Evolutionary conservation across 2,113 vertebrate genomes (phyloP).

Genomic region (Hypanus sabinus): DNA sequence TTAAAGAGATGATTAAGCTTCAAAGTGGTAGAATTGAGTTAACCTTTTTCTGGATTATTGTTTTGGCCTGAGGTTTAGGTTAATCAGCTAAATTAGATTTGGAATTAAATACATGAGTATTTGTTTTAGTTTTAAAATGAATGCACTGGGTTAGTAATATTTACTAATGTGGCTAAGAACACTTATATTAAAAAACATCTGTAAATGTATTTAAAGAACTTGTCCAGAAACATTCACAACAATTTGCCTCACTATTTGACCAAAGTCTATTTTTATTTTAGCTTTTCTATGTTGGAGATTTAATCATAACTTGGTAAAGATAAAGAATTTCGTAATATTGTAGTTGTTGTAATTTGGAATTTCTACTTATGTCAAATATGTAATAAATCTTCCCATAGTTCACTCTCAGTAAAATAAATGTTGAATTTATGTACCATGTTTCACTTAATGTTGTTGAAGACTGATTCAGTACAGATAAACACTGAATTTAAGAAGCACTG

Average conservation of each 20-base stretch:
- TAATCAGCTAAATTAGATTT: slow-evolving; percentile 24
- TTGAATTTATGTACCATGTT: not conserved
- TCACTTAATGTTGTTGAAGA: not conserved
- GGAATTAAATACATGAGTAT: not conserved
- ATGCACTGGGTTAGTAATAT: not conserved
- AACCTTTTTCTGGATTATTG: not conserved
- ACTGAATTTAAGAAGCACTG: not conserved
- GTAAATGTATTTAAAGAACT: not conserved
- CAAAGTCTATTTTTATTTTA: not conserved
- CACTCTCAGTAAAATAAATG: not conserved
- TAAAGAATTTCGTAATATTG: not conserved
- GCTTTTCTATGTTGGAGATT: not conserved
- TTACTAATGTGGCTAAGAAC: not conserved
- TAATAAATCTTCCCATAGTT: not conserved
- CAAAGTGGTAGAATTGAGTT: not conserved
- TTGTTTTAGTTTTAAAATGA: not conserved
- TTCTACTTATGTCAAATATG: not conserved
- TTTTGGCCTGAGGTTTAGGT: not conserved
- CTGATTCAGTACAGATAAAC: not conserved
- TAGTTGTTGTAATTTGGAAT: not conserved
- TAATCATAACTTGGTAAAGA: not conserved
- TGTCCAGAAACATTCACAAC: not conserved
- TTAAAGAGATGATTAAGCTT: slow-evolving; percentile 10
- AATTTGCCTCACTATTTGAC: not conserved
- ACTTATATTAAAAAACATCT: not conserved